Evolutionary conservation across 2,797 vertebrate species (phyloP).

Genomic region (Enteromius thamalakanensis): DNA sequence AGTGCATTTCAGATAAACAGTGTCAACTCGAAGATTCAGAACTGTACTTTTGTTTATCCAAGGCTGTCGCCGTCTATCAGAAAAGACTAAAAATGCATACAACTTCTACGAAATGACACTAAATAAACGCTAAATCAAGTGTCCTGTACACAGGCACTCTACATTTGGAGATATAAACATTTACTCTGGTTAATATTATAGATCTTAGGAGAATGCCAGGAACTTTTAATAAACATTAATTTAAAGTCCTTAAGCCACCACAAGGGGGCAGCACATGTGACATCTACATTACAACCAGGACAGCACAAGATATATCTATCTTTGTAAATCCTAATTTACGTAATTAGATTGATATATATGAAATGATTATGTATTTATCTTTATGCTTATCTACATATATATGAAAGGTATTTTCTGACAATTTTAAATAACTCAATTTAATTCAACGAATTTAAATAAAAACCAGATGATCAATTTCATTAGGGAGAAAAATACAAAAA

Average conservation of each 20-base stretch:
- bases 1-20: conserved; percentile 30
- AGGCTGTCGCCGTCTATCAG: background rate
- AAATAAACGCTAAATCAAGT: conserved; percentile 35
- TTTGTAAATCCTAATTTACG: background rate
- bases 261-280: conserved; percentile 70
- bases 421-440: background rate
- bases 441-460: background rate
- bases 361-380: background rate
- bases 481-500: too few relatives aligned
- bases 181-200: conserved; percentile 23
- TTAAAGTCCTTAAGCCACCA: conserved; percentile 58
- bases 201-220: conserved; percentile 36
- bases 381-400: background rate
- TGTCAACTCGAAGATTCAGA: conserved; percentile 1
- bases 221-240: conserved; percentile 71
- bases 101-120: background rate
- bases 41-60: conserved; percentile 8
- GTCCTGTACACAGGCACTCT: background rate
- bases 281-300: conserved; percentile 51
- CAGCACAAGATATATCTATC: background rate
- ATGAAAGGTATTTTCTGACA: background rate
- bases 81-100: conserved; percentile 24
- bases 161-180: conserved; percentile 6
- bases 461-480: too few relatives aligned
- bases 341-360: background rate